These are phyloP conservation scores for Okapia johnstoni DNA, from an alignment of 2,113 vertebrate species.

Conservation along the genomic window DNA sequence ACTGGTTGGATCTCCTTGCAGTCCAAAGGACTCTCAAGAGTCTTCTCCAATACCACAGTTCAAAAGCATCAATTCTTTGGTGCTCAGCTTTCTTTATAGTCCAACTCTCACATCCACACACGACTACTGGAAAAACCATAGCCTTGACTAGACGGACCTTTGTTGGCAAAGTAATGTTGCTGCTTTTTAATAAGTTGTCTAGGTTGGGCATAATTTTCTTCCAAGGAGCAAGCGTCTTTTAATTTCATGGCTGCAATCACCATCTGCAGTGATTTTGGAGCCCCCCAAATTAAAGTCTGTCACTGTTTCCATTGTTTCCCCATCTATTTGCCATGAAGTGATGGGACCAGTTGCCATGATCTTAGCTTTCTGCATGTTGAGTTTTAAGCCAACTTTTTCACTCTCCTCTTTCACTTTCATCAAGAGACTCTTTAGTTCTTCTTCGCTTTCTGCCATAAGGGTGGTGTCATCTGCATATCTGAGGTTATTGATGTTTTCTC, in stretches of 20 bases:
- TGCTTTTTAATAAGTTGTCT: background rate
- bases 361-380: background rate
- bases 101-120: background rate
- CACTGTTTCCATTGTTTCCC: background rate
- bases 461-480: background rate
- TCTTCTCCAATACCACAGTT: background rate
- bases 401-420: background rate
- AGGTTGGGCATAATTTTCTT: background rate
- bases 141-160: background rate
- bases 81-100: background rate
- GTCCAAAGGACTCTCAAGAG: background rate
- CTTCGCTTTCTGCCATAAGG: background rate
- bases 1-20: background rate
- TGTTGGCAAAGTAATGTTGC: background rate
- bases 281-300: background rate
- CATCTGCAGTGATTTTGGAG: background rate
- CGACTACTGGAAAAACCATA: background rate
- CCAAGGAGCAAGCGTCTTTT: background rate
- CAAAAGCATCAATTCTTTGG: background rate
- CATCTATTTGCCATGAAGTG: background rate
- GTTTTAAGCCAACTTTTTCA: background rate
- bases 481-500: background rate
- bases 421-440: background rate
- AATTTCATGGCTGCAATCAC: background rate
- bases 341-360: background rate